Evolutionary conservation across 2,888 invertebrate species (phyloP), one percentile per base, ranked within the genome.

Genomic region (Chrysodeixis includens): DNA sequence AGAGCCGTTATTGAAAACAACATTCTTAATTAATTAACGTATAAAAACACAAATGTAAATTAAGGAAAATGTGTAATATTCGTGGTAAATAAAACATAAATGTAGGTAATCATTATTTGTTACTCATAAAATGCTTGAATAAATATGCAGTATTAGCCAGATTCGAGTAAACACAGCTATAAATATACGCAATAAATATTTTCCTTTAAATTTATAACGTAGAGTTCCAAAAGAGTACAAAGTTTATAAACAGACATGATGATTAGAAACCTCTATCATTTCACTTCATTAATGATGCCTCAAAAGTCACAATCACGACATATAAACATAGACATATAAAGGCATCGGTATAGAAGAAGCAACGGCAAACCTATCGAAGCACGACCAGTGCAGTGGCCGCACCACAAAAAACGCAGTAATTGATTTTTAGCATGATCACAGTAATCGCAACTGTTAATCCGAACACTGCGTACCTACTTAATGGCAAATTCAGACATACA

Each of bases 401-500:
- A 12, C 55, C 6, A 54, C 40, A 65, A 61, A 73, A 54, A 9
- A 16, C 22, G n/a, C 20, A 44, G 35, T 54, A 52, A 56, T 40
- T 44, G 35, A 58, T 61, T 68, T 54, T 53, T 54, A 54, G 74
- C 74, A 74, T 69, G 67, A 54, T 56, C 40, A 40, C 26, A 26
- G 71, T 74, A 79, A 83, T 84, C 74, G 76, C 71, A 78, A 81
- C 65, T 82, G 74, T 81, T 83, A 83, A 85, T 85, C 83, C 80
- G 81, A 84, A 85, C 85, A 84, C 66, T 66, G 77, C 78, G 76
- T 75, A 70, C n/a, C n/a, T 26, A 26, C 26, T n/a, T n/a, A 26
- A 6, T 26, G 2, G 26, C 26, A 26, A 4, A 26, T 2, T 6
- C 6, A 26, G 3, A 26, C 26, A 26, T 26, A 26, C 26, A 26